Conservation (phyloP, 2,113 vertebrate species). For the Fregata magnificens region DNA sequence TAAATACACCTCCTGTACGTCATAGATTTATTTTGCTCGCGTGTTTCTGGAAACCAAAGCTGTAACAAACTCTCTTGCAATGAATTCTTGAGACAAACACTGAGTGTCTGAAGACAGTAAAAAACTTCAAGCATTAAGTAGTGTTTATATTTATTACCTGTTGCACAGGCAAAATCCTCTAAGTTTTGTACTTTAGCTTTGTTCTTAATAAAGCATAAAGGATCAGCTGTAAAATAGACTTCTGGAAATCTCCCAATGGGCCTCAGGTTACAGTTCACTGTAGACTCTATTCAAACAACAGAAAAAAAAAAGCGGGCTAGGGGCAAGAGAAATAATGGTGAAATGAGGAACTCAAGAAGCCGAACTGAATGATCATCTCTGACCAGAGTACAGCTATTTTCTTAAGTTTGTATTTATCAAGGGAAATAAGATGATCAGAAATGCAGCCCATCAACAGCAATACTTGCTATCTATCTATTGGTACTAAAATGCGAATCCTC, state of each 20-base stretch:
- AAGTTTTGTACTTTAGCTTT: neutral
- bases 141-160: neutral
- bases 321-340: neutral
- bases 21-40: neutral
- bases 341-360: neutral
- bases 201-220: neutral
- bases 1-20: neutral
- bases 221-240: neutral
- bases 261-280: neutral
- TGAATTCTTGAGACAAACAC: neutral
- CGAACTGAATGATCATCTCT: neutral
- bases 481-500: neutral
- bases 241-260: neutral
- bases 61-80: neutral
- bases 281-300: neutral
- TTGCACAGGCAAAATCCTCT: neutral
- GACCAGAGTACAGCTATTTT: neutral
- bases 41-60: neutral
- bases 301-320: accelerated
- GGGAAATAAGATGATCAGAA: neutral
- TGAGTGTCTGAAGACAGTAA: neutral
- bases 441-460: neutral
- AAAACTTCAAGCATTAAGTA: neutral
- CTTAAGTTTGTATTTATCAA: neutral
- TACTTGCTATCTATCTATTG: neutral